Base-by-base conservation (phyloP, 2,113 vertebrate genomes). In the Colistium nudipinnis region DNA sequence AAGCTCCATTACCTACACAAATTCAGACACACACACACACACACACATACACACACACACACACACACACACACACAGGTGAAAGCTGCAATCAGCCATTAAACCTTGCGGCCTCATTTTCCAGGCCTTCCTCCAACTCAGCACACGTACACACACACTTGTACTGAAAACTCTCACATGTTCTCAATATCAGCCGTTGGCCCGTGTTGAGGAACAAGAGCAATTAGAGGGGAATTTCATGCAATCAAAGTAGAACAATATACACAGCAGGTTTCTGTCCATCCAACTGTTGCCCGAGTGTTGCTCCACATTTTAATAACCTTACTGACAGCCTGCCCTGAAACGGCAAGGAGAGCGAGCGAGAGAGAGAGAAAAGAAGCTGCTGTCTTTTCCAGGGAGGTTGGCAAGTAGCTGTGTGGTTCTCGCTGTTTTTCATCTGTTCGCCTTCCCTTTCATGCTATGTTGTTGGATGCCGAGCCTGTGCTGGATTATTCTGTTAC, bases 241-340 rank as follows among this genome's bases (percentile, higher is more conserved):
- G 84, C 84, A 86, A 84, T 88, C 84, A 82, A 78, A 73, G 65
- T 69, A 78, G 69, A 86, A 80, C 75, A 85, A 88, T 75, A 82
- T 78, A 84, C 89, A 80, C 81, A 77, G 77, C 84, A 59, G 79
- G 75, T 66, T 82, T 52, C 51, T 57, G 62, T 78, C 82, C 71
- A 48, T 85, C 67, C 79, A 76, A 76, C 62, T 79, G 78, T 76
- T 81, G 77, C 80, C 69, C 74, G 75, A 76, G 59, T 79, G 78
- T 76, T 81, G 76, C 79, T 71, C 74, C 77, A 74, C 44, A 48
- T 68, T 80, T 78, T 25, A 69, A 76, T 61, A 60, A 56, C 41
- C 61, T 64, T 3, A n/a, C 68, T 78, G 77, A 81, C 70, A 73
- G 76, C 56, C 59, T 44, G 47, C 59, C 48, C 54, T 17, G 54